Percentiles rank a stretch among this genome's conserved stretches.
Evolutionary conservation across 2,888 invertebrate genomes (phyloP).

Genomic region (Tachina lurida): DNA sequence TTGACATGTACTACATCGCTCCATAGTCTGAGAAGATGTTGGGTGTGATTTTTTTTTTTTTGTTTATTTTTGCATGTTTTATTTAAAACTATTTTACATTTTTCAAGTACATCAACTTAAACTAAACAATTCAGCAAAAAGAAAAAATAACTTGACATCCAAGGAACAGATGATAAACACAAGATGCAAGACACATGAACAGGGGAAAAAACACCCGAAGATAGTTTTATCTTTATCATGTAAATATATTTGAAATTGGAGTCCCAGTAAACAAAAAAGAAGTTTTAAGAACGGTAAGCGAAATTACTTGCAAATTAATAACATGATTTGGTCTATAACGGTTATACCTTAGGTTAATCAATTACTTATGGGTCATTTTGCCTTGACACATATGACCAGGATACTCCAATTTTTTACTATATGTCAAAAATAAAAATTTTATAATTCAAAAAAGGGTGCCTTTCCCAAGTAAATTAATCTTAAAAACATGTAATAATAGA

Average conservation of each 20-base stretch:
- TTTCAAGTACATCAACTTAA: slow-evolving; percentile 70
- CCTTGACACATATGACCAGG: too few relatives aligned
- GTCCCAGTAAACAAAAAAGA: slow-evolving; percentile 23
- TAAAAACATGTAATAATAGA: too few relatives aligned
- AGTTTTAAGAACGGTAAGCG: not conserved
- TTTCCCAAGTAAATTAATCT: too few relatives aligned
- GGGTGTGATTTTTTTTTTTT: slow-evolving; percentile 9
- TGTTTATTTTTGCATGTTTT: slow-evolving; percentile 9
- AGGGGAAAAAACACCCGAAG: slow-evolving; percentile 22
- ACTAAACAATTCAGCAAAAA: slow-evolving; percentile 62
- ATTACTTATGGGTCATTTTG: too few relatives aligned
- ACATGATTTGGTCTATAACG: too few relatives aligned
- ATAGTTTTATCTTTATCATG: not conserved
- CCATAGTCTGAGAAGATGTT: not conserved
- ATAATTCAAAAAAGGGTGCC: too few relatives aligned
- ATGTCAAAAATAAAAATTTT: too few relatives aligned
- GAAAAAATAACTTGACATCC: slow-evolving; percentile 45
- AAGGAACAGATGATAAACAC: slow-evolving; percentile 43
- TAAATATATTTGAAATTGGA: not conserved
- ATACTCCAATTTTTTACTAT: too few relatives aligned
- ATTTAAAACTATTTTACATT: slow-evolving; percentile 65
- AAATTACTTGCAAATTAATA: too few relatives aligned
- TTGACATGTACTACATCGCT: not conserved
- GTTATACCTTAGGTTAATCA: too few relatives aligned
- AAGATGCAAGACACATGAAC: slow-evolving; percentile 2